Evolutionary conservation across 2,888 invertebrate genomes (phyloP).

Genomic region (Agrilus mali): DNA sequence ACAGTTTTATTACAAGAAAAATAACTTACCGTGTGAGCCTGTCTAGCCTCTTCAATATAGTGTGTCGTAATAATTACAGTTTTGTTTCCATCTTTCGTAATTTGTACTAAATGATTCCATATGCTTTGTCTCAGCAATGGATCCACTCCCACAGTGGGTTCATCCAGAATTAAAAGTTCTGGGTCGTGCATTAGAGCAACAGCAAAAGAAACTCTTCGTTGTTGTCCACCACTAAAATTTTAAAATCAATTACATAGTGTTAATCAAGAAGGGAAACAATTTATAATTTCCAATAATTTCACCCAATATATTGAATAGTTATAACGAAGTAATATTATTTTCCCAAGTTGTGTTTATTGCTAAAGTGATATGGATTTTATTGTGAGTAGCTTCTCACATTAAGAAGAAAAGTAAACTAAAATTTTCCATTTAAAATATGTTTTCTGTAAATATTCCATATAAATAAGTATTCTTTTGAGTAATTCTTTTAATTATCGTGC

Average conservation of each 20-base stretch:
- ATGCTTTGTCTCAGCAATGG: conserved; percentile 82
- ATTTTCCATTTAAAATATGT: too few relatives aligned
- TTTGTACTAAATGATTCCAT: conserved; percentile 86
- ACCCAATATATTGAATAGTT: too few relatives aligned
- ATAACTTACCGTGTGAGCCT: conserved; percentile 69
- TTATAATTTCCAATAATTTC: too few relatives aligned
- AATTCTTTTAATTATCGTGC: too few relatives aligned
- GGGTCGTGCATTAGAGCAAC: conserved; percentile 90
- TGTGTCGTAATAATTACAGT: conserved; percentile 89
- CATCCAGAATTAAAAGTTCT: conserved; percentile 80
- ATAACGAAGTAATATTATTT: too few relatives aligned
- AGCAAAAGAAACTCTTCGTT: conserved; percentile 82
- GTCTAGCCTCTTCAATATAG: conserved; percentile 91
- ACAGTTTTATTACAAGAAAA: too few relatives aligned
- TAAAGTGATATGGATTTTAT: too few relatives aligned
- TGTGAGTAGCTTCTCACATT: neutral
- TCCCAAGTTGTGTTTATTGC: too few relatives aligned
- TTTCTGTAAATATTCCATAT: too few relatives aligned
- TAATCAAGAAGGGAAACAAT: too few relatives aligned
- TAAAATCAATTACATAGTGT: too few relatives aligned
- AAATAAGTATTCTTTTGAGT: too few relatives aligned
- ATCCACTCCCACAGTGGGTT: conserved; percentile 89
- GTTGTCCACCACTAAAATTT: conserved; percentile 69
- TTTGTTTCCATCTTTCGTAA: conserved; percentile 80
- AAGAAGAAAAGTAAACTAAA: neutral